Evolutionary conservation across 1,140 invertebrate species (phyloP).

Genomic region (Panonychus citri): DNA sequence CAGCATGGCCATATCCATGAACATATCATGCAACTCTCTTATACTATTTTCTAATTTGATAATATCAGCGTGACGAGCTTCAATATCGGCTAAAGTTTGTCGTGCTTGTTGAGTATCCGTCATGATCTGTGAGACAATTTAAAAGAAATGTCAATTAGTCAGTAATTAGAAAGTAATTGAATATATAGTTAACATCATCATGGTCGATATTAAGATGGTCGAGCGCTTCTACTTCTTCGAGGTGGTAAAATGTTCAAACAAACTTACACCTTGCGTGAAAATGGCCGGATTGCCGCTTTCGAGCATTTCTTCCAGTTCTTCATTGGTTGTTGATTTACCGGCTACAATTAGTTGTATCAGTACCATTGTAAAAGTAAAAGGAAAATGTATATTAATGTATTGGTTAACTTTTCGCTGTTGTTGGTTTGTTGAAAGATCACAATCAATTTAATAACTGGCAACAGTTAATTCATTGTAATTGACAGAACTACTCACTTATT

Average conservation of each 20-base stretch:
- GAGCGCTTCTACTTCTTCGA: neutral
- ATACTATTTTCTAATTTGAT: conserved; percentile 96
- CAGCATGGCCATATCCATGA: conserved; percentile 94
- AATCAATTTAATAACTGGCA: too few relatives aligned
- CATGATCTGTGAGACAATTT: conserved; percentile 53
- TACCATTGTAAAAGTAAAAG: conserved; percentile 12
- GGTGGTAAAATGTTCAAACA: neutral
- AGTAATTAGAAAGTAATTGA: neutral
- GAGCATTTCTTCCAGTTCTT: conserved; percentile 93
- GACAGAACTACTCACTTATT: conserved; percentile 29
- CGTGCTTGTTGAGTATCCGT: conserved; percentile 97
- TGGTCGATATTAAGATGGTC: too few relatives aligned
- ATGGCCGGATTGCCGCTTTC: conserved; percentile 91
- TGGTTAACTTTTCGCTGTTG: too few relatives aligned
- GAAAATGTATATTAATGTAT: too few relatives aligned
- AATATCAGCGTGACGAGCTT: conserved; percentile 90
- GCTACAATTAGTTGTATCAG: conserved; percentile 41
- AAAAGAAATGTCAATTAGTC: neutral
- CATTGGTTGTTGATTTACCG: conserved; percentile 78
- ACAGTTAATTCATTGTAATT: too few relatives aligned
- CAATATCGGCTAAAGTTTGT: conserved; percentile 90
- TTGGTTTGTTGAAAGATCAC: too few relatives aligned
- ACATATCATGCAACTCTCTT: conserved; percentile 93
- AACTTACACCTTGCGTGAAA: conserved; percentile 80
- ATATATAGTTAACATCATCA: neutral